These are phyloP conservation scores for Oligia strigilis DNA, from an alignment of 2,888 invertebrate species.

Conservation along the genomic window DNA sequence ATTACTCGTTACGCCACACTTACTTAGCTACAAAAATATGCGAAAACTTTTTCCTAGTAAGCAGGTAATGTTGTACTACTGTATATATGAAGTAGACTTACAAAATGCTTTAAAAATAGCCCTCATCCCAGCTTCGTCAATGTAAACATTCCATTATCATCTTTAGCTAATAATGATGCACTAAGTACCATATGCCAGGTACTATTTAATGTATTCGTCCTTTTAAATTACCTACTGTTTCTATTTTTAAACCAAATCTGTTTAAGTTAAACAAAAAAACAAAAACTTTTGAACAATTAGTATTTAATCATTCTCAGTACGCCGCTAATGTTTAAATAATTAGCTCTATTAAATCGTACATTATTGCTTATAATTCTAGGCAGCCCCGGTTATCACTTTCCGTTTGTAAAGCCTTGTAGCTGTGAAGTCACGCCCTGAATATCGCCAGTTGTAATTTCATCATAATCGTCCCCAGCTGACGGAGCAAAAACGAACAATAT, in stretches of 20 bases:
- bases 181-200: neutral
- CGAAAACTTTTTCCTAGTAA: neutral
- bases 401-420: conserved; percentile 76
- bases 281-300: neutral
- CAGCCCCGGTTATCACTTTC: conserved; percentile 69
- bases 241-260: neutral
- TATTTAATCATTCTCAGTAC: conserved; percentile 11
- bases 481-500: conserved; percentile 45
- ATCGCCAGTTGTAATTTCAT: conserved; percentile 72
- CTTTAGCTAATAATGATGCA: conserved; percentile 4
- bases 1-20: neutral
- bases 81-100: neutral
- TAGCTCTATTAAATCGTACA: conserved; percentile 33
- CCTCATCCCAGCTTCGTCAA: conserved; percentile 4
- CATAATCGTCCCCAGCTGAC: conserved; percentile 64
- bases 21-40: neutral
- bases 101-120: neutral
- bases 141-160: conserved; percentile 27
- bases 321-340: conserved; percentile 27
- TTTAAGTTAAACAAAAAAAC: neutral
- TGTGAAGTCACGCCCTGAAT: conserved; percentile 82
- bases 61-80: neutral
- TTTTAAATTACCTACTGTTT: neutral
- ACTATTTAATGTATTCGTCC: neutral
- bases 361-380: conserved; percentile 56